These are phyloP conservation scores for Zelostemma sp. DNA, from an alignment of 1,140 invertebrate genomes.

Conservation along the genomic window DNA sequence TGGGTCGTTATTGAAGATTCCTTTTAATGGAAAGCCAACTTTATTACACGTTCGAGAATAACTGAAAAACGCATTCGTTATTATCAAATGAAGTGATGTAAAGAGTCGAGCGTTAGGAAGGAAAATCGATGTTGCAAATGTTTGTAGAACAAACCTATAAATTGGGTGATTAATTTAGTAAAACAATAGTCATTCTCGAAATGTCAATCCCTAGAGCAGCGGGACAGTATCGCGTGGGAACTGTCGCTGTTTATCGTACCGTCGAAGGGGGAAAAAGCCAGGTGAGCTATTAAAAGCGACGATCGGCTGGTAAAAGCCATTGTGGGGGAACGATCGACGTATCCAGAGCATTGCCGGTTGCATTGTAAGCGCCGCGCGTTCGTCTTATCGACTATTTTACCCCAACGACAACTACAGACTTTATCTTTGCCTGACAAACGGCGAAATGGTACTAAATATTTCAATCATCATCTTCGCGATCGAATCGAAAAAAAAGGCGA, in stretches of 20 bases:
- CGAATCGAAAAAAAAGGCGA: too few species aligned
- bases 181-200: too few species aligned
- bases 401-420: too few species aligned
- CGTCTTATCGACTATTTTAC: slow-evolving; percentile 44
- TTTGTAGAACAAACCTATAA: too few species aligned
- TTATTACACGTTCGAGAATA: not conserved
- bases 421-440: too few species aligned
- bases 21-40: not conserved
- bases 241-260: slow-evolving; percentile 31
- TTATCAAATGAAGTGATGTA: too few species aligned
- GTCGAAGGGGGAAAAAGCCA: slow-evolving; percentile 18
- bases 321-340: slow-evolving; percentile 36
- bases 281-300: slow-evolving; percentile 31
- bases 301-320: slow-evolving; percentile 28
- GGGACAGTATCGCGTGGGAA: not conserved
- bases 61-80: not conserved
- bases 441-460: slow-evolving; percentile 6
- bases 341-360: slow-evolving; percentile 31
- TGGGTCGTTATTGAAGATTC: slow-evolving; percentile 4
- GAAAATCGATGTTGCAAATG: too few species aligned
- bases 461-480: too few species aligned
- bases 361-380: slow-evolving; percentile 22
- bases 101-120: too few species aligned
- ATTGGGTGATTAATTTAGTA: too few species aligned
- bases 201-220: too few species aligned